Evolutionary conservation across 2,113 vertebrate species (phyloP).

Genomic region (Notothenia coriiceps): DNA sequence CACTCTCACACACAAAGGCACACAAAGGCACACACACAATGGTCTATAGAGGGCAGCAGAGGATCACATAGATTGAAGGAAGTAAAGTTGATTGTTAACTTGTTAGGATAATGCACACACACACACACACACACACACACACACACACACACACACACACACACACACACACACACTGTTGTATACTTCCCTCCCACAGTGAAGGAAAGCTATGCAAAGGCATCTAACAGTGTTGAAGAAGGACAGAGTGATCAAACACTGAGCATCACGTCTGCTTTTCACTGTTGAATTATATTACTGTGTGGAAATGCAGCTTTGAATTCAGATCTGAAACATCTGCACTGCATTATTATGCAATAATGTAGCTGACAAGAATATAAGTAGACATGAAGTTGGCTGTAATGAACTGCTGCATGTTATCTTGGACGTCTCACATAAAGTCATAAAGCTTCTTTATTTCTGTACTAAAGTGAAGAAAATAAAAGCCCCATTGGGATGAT

Average conservation of each 20-base stretch:
- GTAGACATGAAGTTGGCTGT: neutral
- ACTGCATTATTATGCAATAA: conserved; percentile 7
- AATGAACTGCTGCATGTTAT: conserved; percentile 9
- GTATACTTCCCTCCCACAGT: neutral
- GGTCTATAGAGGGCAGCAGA: conserved; percentile 52
- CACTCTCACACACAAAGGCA: neutral
- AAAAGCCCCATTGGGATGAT: neutral
- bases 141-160: neutral
- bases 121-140: neutral
- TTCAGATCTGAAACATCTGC: conserved; percentile 24
- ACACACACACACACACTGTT: conserved; percentile 2
- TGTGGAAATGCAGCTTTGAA: neutral
- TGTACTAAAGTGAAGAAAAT: neutral
- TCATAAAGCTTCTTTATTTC: neutral
- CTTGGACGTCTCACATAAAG: neutral
- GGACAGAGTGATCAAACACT: conserved; percentile 7
- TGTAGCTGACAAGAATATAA: conserved; percentile 5
- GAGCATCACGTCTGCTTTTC: conserved; percentile 1
- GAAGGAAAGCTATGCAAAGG: conserved; percentile 17
- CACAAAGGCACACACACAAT: conserved; percentile 1
- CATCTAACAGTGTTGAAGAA: conserved; percentile 13
- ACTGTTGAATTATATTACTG: neutral
- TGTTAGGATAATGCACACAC: neutral
- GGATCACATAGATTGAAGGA: conserved; percentile 28
- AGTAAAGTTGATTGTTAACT: neutral